Conservation (phyloP, 2,113 vertebrate species). For the Athene cunicularia region DNA sequence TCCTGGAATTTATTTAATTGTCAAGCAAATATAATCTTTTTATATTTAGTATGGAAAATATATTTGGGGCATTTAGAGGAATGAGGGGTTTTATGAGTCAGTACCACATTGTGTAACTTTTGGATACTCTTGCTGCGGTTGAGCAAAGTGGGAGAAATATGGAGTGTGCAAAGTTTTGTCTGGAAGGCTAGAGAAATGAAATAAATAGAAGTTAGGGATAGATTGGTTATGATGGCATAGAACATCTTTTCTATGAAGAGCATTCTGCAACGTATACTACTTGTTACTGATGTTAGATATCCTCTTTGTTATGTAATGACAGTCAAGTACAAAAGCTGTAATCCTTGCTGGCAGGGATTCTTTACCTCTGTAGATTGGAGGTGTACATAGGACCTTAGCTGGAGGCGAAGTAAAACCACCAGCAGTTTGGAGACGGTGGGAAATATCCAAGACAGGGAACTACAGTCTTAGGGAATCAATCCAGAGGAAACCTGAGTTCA, state of each 20-base stretch:
- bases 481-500: background rate
- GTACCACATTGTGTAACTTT: background rate
- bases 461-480: background rate
- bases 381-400: background rate
- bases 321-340: background rate
- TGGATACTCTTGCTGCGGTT: background rate
- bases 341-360: background rate
- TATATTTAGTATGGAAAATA: background rate
- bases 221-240: background rate
- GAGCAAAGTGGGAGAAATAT: background rate
- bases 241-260: background rate
- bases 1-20: background rate
- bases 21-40: background rate
- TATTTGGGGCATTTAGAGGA: background rate
- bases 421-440: background rate
- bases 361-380: background rate
- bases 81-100: background rate
- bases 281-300: background rate
- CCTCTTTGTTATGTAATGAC: background rate
- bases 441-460: background rate
- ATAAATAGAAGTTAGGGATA: background rate
- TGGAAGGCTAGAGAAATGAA: background rate
- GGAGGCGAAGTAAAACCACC: background rate
- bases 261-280: background rate
- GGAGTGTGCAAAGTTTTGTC: background rate